phyloP scores from a whole-genome alignment of 2,888 invertebrate species.

The Gisinianus flammeolus region DNA sequence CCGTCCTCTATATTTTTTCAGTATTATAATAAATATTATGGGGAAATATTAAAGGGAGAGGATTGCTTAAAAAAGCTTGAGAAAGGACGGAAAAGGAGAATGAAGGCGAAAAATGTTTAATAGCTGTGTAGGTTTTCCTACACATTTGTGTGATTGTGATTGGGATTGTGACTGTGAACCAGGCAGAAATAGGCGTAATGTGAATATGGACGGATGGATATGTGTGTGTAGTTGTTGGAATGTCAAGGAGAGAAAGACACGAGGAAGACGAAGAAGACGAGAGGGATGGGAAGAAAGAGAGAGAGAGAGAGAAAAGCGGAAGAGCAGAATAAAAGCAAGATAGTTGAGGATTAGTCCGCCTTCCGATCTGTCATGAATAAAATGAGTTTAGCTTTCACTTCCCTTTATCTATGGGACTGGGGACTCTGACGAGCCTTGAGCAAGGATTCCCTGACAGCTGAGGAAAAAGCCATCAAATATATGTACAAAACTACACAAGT shows the following conservation, averaged over 20 bases:
- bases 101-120: neutral
- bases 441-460: neutral
- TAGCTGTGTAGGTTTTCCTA: neutral
- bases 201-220: no score
- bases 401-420: neutral
- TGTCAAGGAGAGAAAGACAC: neutral
- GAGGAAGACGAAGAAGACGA: neutral
- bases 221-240: neutral
- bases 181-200: no score
- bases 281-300: neutral
- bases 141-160: neutral
- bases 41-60: neutral
- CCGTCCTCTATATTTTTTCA: no score
- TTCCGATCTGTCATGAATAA: slow-evolving; percentile 12
- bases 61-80: neutral
- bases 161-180: neutral
- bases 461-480: neutral
- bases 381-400: neutral
- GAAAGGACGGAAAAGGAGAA: neutral
- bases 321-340: neutral
- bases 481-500: neutral
- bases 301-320: neutral
- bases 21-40: no score
- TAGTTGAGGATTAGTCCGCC: neutral
- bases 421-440: neutral